Evolutionary conservation across 37 sponge, comb jelly and placozoan species (phyloP).

Genomic region (Mnemiopsis leidyi): DNA sequence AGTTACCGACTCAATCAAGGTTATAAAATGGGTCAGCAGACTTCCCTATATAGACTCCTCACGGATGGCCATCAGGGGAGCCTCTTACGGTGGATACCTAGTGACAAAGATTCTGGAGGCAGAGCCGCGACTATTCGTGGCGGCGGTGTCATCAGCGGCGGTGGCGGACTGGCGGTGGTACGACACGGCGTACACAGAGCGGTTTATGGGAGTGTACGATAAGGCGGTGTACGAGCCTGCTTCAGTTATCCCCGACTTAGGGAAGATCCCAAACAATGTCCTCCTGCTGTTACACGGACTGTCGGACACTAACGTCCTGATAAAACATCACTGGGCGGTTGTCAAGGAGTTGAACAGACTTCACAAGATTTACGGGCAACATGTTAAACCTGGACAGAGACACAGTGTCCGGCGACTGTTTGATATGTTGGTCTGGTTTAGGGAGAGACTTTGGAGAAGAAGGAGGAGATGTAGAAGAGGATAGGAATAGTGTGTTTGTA

Average conservation of each 20-base stretch:
- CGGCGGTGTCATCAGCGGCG: slow-evolving; percentile 1
- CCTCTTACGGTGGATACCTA: slow-evolving; percentile 15
- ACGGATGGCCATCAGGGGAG: neutral
- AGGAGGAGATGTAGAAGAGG: neutral
- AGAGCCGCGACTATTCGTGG: neutral
- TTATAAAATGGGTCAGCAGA: neutral
- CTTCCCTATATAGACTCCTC: neutral
- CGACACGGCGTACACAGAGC: slow-evolving; percentile 25
- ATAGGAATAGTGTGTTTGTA: too few relatives aligned
- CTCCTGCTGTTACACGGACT: neutral
- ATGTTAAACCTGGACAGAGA: neutral
- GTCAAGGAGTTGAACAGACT: neutral
- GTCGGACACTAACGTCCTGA: neutral
- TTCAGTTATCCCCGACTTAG: neutral
- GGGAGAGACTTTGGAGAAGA: neutral
- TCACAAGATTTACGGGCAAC: neutral
- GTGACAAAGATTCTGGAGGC: neutral
- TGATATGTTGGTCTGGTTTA: neutral
- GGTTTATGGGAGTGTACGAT: neutral
- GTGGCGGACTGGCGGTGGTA: neutral
- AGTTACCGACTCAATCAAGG: neutral
- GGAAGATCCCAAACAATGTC: neutral
- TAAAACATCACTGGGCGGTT: neutral
- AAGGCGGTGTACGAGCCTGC: neutral
- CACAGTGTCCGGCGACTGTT: neutral